These are phyloP conservation scores for Hipparchia semele DNA, from an alignment of 2,888 invertebrate species.

Conservation along the genomic window DNA sequence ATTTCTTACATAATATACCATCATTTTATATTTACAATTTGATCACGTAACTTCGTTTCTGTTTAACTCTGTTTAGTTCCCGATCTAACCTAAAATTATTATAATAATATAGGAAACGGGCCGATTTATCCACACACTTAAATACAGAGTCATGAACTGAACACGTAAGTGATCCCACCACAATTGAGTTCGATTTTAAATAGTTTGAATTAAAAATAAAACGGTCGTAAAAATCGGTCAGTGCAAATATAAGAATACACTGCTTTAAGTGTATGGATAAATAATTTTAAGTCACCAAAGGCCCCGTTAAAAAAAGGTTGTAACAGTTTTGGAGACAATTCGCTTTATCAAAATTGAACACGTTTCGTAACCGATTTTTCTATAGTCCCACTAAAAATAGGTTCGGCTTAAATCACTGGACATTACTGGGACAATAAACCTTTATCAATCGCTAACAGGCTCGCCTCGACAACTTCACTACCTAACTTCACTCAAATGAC, in stretches of 20 bases:
- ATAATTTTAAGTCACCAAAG: constrained; percentile 21
- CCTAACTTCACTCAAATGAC: too few species aligned
- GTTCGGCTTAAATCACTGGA: background rate
- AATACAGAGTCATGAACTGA: background rate
- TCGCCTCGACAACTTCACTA: too few species aligned
- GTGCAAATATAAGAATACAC: background rate
- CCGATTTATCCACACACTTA: constrained; percentile 16
- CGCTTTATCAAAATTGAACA: background rate
- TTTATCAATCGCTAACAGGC: background rate
- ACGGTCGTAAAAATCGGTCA: background rate
- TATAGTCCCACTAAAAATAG: background rate
- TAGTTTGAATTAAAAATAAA: background rate
- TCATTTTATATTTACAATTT: constrained; percentile 54
- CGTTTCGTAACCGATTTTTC: background rate
- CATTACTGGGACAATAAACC: background rate
- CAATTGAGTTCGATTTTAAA: background rate
- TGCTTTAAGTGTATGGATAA: constrained; percentile 5
- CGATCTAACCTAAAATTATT: constrained; percentile 60
- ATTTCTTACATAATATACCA: constrained; percentile 52
- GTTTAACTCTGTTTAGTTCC: constrained; percentile 74
- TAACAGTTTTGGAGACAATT: constrained; percentile 17
- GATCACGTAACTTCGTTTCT: constrained; percentile 73
- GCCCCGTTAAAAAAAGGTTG: constrained; percentile 17
- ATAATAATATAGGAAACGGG: constrained; percentile 27
- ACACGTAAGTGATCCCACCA: background rate